Conservation (phyloP, 2,888 invertebrate species). For the Rhabditophanes sp. region DNA sequence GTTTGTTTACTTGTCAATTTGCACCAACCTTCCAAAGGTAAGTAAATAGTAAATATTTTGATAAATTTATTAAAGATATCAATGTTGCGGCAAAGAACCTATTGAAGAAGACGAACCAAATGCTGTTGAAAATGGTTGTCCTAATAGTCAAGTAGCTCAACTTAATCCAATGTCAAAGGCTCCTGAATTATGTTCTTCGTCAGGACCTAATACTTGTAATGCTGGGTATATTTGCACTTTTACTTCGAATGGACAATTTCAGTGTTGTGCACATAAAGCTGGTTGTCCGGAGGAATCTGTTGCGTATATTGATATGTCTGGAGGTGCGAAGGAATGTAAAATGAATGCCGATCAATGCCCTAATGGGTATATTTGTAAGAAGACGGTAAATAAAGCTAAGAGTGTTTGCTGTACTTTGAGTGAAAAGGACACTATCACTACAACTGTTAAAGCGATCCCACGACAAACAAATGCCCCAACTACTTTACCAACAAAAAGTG, state of each 20-base stretch:
- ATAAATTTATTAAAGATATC: too few species aligned
- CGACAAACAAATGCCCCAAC: slow-evolving; percentile 5
- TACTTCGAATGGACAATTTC: slow-evolving; percentile 32
- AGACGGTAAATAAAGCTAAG: slow-evolving; percentile 11
- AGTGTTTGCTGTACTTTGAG: slow-evolving; percentile 24
- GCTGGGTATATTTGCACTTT: slow-evolving; percentile 37
- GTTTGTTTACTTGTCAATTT: slow-evolving; percentile 25
- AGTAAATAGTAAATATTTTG: too few species aligned
- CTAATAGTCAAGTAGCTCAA: slow-evolving; percentile 25
- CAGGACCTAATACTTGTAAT: slow-evolving; percentile 21
- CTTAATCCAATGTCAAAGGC: slow-evolving; percentile 3
- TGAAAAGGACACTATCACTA: slow-evolving; percentile 2
- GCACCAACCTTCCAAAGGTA: slow-evolving; percentile 28
- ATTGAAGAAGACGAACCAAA: slow-evolving; percentile 29
- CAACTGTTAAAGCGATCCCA: slow-evolving; percentile 4
- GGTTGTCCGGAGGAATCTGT: slow-evolving; percentile 30
- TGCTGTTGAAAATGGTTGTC: slow-evolving; percentile 29
- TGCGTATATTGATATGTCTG: slow-evolving; percentile 26
- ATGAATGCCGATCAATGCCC: slow-evolving; percentile 19
- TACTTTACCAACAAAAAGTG: slow-evolving; percentile 4
- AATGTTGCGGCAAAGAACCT: slow-evolving; percentile 38
- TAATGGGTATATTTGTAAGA: slow-evolving; percentile 23
- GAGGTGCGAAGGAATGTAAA: slow-evolving; percentile 24
- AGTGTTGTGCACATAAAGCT: slow-evolving; percentile 25
- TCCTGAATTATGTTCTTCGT: slow-evolving; percentile 13